Conservation (phyloP, 1,140 invertebrate species). For the Dreissena polymorpha region DNA sequence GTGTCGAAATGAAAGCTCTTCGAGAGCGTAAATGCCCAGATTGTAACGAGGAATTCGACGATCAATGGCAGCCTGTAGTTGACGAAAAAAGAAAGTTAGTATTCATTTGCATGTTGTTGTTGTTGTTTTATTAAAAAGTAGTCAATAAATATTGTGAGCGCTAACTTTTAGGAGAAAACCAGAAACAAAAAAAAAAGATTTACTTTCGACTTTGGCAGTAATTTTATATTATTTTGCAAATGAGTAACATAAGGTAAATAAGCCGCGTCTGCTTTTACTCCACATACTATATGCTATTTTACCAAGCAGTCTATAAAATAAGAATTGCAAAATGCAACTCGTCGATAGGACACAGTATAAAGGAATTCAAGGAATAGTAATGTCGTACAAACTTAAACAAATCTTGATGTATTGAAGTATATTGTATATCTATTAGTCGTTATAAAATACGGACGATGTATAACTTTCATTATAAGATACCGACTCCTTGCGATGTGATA, state of each 20-base stretch:
- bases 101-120: neutral
- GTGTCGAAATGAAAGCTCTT: constrained; percentile 22
- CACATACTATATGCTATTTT: too few species aligned
- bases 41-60: constrained; percentile 1
- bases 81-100: neutral
- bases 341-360: too few species aligned
- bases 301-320: too few species aligned
- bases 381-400: too few species aligned
- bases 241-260: too few species aligned
- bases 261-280: too few species aligned
- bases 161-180: neutral
- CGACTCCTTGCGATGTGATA: neutral
- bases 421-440: neutral
- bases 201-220: too few species aligned
- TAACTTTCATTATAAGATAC: neutral
- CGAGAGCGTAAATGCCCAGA: neutral
- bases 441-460: neutral
- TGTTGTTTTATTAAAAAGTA: neutral
- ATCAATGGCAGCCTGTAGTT: constrained; percentile 8
- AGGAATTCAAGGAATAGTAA: too few species aligned
- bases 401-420: too few species aligned
- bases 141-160: neutral
- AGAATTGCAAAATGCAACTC: too few species aligned
- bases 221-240: neutral
- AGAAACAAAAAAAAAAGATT: neutral